A percentile compares a stretch with the other conserved stretches of the same genome.
Conservation (phyloP, 2,113 vertebrate species). For the Gopherus evgoodei region DNA sequence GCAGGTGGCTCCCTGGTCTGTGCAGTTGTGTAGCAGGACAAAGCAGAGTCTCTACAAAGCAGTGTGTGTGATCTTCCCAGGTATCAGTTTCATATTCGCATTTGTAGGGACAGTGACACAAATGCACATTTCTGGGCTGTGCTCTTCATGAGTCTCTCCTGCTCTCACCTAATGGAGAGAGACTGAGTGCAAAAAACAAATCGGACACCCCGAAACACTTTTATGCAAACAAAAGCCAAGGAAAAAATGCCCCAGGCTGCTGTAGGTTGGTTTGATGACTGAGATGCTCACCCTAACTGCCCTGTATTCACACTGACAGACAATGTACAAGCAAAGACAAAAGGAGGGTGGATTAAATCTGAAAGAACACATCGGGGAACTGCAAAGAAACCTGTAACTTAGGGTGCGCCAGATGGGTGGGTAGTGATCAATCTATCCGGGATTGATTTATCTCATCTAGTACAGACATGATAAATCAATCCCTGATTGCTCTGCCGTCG, state of each 20-base stretch:
- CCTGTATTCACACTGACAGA: neutral
- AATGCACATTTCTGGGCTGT: neutral
- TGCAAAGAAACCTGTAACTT: no score
- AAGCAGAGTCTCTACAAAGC: neutral
- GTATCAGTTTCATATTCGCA: neutral
- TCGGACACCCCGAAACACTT: neutral
- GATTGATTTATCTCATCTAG: no score
- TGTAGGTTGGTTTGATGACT: neutral
- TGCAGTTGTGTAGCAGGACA: neutral
- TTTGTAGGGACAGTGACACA: neutral
- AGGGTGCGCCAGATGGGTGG: no score
- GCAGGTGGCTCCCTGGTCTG: neutral
- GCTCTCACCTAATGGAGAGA: neutral
- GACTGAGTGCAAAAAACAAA: neutral
- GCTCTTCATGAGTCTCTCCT: neutral
- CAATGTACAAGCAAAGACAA: neutral
- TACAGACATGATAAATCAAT: no score
- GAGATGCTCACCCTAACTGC: neutral
- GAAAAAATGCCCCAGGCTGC: neutral
- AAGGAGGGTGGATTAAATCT: no score
- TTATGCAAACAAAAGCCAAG: neutral
- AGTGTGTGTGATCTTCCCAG: neutral
- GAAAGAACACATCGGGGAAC: no score
- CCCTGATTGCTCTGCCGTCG: no score
- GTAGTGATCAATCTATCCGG: no score